Conservation (phyloP, 2,888 invertebrate species). For the Athalia rosae region DNA sequence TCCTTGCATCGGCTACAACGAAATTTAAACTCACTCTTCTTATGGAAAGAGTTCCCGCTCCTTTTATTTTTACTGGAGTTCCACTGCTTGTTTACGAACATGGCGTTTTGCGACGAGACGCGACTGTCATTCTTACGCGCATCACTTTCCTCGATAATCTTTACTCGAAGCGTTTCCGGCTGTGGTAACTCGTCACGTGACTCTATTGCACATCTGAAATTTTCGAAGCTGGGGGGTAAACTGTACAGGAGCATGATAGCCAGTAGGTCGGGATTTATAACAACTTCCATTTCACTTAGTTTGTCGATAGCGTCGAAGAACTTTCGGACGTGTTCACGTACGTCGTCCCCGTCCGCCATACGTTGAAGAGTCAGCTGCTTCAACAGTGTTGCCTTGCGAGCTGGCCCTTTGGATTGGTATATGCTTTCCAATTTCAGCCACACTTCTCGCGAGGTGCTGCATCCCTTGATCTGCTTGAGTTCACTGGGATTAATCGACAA, state of each 20-base stretch:
- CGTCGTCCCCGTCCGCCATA: slow-evolving; percentile 33
- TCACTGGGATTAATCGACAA: slow-evolving; percentile 45
- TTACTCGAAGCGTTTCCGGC: slow-evolving; percentile 30
- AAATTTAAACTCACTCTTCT: neutral
- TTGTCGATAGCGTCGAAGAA: slow-evolving; percentile 32
- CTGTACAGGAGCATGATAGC: slow-evolving; percentile 27
- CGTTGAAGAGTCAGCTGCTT: slow-evolving; percentile 45
- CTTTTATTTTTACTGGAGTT: neutral
- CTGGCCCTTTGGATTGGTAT: slow-evolving; percentile 49
- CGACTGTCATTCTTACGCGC: neutral
- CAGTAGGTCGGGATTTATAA: slow-evolving; percentile 12
- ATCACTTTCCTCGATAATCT: slow-evolving; percentile 26
- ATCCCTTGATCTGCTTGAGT: slow-evolving; percentile 50
- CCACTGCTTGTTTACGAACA: neutral
- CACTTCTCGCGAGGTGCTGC: slow-evolving; percentile 48
- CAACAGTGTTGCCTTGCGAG: slow-evolving; percentile 50
- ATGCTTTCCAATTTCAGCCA: slow-evolving; percentile 47
- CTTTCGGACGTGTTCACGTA: slow-evolving; percentile 32
- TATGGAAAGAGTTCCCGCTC: neutral
- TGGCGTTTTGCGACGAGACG: slow-evolving; percentile 2
- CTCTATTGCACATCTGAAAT: slow-evolving; percentile 43
- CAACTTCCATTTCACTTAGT: slow-evolving; percentile 35
- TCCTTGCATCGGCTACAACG: neutral
- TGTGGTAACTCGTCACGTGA: slow-evolving; percentile 44
- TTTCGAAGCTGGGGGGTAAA: slow-evolving; percentile 32